Percentiles rank a stretch among this genome's conserved stretches.
phyloP scores from a whole-genome alignment of 2,113 vertebrate species.

The Dicrurus megarhynchus region DNA sequence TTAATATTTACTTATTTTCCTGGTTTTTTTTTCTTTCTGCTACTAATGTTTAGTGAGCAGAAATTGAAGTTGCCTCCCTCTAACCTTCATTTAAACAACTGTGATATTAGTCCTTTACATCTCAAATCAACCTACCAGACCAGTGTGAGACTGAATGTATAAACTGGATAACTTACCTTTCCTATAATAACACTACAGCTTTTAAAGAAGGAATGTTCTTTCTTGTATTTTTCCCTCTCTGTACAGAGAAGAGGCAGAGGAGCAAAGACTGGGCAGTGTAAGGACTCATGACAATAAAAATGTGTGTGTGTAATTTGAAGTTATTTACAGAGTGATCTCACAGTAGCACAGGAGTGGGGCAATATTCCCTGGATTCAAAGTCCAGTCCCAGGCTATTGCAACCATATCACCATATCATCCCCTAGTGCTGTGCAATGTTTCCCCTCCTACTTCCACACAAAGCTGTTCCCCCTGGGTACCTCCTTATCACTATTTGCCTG shows the following conservation, averaged over 20 bases:
- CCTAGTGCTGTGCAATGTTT: neutral
- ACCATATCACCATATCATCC: neutral
- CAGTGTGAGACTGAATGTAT: neutral
- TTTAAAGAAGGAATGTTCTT: neutral
- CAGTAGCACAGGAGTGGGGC: neutral
- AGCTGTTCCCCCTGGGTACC: neutral
- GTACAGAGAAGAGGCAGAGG: neutral
- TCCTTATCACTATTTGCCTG: neutral
- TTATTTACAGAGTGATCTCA: neutral
- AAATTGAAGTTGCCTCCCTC: neutral
- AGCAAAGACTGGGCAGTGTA: neutral
- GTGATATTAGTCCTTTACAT: neutral
- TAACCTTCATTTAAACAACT: neutral
- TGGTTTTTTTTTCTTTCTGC: neutral
- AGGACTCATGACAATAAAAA: neutral
- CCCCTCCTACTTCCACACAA: neutral
- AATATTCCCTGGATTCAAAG: neutral
- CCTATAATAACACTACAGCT: neutral
- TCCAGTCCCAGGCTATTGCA: neutral
- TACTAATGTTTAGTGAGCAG: neutral
- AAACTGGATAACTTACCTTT: neutral
- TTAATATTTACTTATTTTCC: neutral
- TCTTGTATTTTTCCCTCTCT: neutral
- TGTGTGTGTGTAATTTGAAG: neutral
- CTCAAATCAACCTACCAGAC: neutral